Conservation (phyloP, 2,113 vertebrate genomes). For the Cyprinodon tularosa region DNA sequence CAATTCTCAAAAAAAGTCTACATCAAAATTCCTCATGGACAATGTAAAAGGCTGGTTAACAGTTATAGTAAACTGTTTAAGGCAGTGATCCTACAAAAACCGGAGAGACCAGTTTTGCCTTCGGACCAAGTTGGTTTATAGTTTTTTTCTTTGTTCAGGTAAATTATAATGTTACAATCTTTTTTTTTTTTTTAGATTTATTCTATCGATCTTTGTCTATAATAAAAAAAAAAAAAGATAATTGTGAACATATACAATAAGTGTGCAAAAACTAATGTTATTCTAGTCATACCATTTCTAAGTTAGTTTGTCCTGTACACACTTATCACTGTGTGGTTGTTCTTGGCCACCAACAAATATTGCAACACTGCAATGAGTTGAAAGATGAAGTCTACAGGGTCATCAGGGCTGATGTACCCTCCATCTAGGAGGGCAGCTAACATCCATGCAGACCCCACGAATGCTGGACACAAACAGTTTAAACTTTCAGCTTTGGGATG, state of each 20-base stretch:
- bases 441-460: neutral
- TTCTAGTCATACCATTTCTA: no score
- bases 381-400: neutral
- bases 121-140: neutral
- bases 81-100: neutral
- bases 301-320: neutral
- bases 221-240: no score
- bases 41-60: neutral
- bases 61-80: neutral
- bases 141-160: no score
- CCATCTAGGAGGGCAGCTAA: neutral
- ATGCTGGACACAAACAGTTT: neutral
- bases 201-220: no score
- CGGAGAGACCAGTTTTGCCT: neutral
- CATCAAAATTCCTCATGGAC: neutral
- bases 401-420: neutral
- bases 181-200: no score
- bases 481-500: neutral
- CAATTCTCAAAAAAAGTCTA: neutral
- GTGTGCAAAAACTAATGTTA: no score
- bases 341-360: neutral
- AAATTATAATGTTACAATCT: no score
- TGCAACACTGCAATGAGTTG: neutral
- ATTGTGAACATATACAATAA: no score
- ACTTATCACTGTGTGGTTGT: neutral